Evolutionary conservation across 2,113 vertebrate genomes (phyloP).

Genomic region (Anas platyrhynchos): DNA sequence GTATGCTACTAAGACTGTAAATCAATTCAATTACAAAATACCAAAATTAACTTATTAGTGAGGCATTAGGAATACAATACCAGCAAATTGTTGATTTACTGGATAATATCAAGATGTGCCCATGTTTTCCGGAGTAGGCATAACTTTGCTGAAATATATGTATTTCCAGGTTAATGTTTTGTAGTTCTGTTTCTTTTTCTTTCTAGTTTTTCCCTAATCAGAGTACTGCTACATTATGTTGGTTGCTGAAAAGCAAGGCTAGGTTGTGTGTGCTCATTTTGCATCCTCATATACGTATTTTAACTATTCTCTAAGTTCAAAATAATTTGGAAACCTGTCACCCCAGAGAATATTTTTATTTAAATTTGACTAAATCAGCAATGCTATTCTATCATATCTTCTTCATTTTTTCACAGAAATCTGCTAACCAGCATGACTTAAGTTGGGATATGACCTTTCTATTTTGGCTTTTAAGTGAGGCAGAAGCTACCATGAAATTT

Average conservation of each 20-base stretch:
- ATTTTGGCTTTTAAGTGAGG: background rate
- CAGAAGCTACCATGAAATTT: background rate
- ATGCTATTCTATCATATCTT: background rate
- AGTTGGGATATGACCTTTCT: background rate
- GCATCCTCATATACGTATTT: background rate
- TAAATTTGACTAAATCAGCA: background rate
- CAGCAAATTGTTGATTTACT: background rate
- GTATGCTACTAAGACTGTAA: background rate
- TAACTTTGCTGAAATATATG: background rate
- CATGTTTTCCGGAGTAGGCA: background rate
- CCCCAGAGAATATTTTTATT: background rate
- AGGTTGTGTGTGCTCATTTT: background rate
- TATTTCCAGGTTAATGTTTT: background rate
- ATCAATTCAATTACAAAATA: background rate
- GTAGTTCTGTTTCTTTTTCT: background rate
- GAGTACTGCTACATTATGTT: background rate
- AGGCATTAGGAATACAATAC: background rate
- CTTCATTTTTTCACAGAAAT: background rate
- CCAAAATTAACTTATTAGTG: background rate
- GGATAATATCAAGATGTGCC: background rate
- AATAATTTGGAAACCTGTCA: background rate
- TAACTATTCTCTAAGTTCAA: background rate
- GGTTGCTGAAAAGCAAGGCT: background rate
- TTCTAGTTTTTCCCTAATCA: background rate
- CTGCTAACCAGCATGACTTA: background rate